Percentiles rank a stretch among this genome's conserved stretches.
Conservation (phyloP, 1,140 invertebrate species). For the Lamellibrachia luymesi region DNA sequence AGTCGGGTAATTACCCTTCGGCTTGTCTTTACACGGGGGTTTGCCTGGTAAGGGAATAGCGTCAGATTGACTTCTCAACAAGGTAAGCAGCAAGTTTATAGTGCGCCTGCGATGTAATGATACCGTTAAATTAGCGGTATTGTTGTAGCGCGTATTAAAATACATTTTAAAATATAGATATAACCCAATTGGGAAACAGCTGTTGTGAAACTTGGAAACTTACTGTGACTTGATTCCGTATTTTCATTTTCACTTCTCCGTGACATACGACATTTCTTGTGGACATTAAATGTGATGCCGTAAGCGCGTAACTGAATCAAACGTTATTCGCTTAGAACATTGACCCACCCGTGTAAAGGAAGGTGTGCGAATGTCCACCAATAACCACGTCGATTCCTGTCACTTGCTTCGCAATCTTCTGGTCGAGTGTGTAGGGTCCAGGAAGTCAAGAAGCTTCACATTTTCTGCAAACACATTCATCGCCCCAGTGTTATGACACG, state of each 20-base stretch:
- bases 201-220: background rate
- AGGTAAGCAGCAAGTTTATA: no score
- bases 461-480: background rate
- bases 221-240: background rate
- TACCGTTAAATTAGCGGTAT: background rate
- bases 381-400: slow-evolving; percentile 82
- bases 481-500: background rate
- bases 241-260: background rate
- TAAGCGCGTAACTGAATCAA: background rate
- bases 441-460: slow-evolving; percentile 54
- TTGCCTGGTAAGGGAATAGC: slow-evolving; percentile 46
- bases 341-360: slow-evolving; percentile 64
- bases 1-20: slow-evolving; percentile 75
- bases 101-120: background rate
- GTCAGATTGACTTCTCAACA: no score
- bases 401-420: slow-evolving; percentile 74
- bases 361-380: slow-evolving; percentile 85
- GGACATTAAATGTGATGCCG: background rate
- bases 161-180: no score
- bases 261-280: background rate
- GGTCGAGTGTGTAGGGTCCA: slow-evolving; percentile 76
- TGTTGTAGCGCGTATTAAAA: background rate
- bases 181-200: background rate
- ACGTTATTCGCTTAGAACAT: background rate
- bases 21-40: slow-evolving; percentile 67